phyloP scores from a whole-genome alignment of 2,113 vertebrate genomes.

The Megaleporinus macrocephalus region DNA sequence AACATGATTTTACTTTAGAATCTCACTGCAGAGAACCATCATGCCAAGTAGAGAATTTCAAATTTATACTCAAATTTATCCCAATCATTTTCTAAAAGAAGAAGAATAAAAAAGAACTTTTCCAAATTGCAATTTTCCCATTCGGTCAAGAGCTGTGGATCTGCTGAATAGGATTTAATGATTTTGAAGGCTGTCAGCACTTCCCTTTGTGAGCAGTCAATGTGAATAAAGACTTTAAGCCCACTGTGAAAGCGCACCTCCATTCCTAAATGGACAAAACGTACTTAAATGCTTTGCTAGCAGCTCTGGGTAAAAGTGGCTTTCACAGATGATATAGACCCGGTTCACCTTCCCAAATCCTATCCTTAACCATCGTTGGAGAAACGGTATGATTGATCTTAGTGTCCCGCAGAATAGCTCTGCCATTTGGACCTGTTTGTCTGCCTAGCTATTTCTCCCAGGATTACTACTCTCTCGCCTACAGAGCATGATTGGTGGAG shows the following conservation, averaged over 20 bases:
- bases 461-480: slow-evolving; percentile 61
- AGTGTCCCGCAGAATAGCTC: not conserved
- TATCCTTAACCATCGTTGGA: not conserved
- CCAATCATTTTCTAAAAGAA: not conserved
- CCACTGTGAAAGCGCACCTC: slow-evolving; percentile 63
- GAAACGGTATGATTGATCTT: slow-evolving; percentile 17
- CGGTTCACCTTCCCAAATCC: slow-evolving; percentile 15
- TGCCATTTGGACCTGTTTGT: slow-evolving; percentile 17
- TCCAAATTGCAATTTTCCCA: slow-evolving; percentile 60
- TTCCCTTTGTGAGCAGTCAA: slow-evolving; percentile 72
- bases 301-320: slow-evolving; percentile 41
- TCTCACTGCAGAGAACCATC: not conserved
- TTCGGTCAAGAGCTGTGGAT: slow-evolving; percentile 69
- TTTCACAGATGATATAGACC: slow-evolving; percentile 20
- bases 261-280: slow-evolving; percentile 54
- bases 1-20: not conserved
- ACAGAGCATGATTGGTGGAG: slow-evolving; percentile 60
- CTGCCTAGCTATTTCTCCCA: slow-evolving; percentile 61
- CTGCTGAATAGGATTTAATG: slow-evolving; percentile 54
- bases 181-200: slow-evolving; percentile 72
- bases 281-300: slow-evolving; percentile 72
- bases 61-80: not conserved
- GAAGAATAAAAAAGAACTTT: slow-evolving; percentile 49
- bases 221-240: slow-evolving; percentile 71
- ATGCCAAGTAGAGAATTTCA: not conserved